Evolutionary conservation across 2,113 vertebrate genomes (phyloP), one percentile per base, ranked within the genome.

Genomic region (Maccullochella peelii): DNA sequence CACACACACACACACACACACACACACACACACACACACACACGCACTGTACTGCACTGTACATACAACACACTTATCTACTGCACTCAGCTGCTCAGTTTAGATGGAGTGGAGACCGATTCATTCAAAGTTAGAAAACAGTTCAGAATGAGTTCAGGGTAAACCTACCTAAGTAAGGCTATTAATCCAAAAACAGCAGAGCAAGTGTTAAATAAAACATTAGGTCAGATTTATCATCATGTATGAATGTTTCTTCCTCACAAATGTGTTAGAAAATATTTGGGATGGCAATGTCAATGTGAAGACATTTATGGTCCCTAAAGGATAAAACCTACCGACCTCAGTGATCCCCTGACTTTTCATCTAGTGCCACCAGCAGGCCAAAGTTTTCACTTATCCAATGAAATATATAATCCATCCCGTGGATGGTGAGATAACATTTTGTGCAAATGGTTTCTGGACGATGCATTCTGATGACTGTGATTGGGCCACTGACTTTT

Each of bases 61-160:
- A 69, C 68, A 78, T 6, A 65, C 44, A 55, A 44, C 27, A 36
- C 57, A 44, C 54, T 57, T 54, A 55, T 58, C 50, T 52, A n/a
- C 72, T 73, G 54, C 54, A 44, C 66, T 57, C 71, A 66, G 66
- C 59, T 54, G 42, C 50, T 66, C 27, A 8, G 9, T 27, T 52
- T 8, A 52, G 40, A 73, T 21, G n/a, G 38, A 72, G n/a, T 11
- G 61, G 15, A 50, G 30, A 36, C 9, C 25, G 66, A 71, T 49
- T 65, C n/a, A 33, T 42, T 77, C n/a, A 67, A 82, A 42, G 79
- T 74, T 54, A 63, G 38, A 73, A 70, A 59, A 38, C 15, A 40
- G 70, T 44, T 73, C 27, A 66, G 44, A 50, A 9, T 27, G 25
- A 49, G 36, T 3, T 47, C 10, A 70, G 44, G 54, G 55, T 52